Evolutionary conservation across 1,140 invertebrate species (phyloP).

Genomic region (Ooceraea biroi): DNA sequence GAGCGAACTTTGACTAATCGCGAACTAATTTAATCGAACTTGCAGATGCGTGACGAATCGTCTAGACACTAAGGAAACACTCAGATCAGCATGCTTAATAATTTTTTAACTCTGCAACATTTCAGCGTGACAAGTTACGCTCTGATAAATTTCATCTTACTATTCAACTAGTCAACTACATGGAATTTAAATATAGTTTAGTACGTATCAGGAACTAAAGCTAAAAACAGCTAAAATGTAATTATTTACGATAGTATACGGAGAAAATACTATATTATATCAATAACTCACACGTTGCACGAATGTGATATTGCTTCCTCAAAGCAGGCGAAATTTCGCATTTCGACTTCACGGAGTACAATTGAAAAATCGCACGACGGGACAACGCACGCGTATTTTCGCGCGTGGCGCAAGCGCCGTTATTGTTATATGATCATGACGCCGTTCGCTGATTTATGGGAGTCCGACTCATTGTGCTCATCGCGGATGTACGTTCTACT

Average conservation of each 20-base stretch:
- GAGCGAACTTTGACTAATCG: slow-evolving; percentile 45
- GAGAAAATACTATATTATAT: too few relatives aligned
- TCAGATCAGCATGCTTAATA: not conserved
- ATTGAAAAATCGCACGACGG: not conserved
- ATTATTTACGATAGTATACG: too few relatives aligned
- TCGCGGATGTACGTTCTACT: slow-evolving; percentile 64
- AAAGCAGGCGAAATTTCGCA: too few relatives aligned
- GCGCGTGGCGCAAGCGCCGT: slow-evolving; percentile 5
- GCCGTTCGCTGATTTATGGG: slow-evolving; percentile 67
- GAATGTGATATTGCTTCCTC: too few relatives aligned
- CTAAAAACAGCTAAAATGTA: too few relatives aligned
- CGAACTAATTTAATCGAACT: slow-evolving; percentile 43
- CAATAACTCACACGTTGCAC: too few relatives aligned
- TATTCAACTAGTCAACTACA: not conserved
- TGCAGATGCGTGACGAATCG: slow-evolving; percentile 33
- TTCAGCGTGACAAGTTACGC: slow-evolving; percentile 9
- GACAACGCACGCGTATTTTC: slow-evolving; percentile 20
- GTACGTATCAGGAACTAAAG: not conserved
- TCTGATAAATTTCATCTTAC: slow-evolving; percentile 17
- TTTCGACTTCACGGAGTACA: too few relatives aligned
- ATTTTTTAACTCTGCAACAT: slow-evolving; percentile 5
- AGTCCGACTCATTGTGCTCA: slow-evolving; percentile 54
- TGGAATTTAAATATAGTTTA: slow-evolving; percentile 19
- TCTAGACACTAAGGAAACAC: not conserved
- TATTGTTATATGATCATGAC: slow-evolving; percentile 29